Conservation (phyloP, 2,888 invertebrate species). For the Plebejus anna region DNA sequence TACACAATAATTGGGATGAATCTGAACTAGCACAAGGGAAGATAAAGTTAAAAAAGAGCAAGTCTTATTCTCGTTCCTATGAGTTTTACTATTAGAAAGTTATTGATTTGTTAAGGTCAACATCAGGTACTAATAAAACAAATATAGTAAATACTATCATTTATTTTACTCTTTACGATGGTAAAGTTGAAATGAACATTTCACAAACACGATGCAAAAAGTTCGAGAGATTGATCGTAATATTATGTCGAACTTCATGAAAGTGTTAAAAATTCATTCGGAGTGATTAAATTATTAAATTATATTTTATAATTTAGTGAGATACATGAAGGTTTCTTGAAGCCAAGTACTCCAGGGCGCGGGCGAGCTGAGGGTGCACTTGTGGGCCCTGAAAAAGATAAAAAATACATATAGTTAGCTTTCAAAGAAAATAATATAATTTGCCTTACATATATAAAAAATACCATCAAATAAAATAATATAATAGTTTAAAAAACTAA, state of each 20-base stretch:
- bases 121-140: background rate
- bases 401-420: background rate
- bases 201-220: constrained; percentile 9
- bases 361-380: constrained; percentile 54
- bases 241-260: constrained; percentile 7
- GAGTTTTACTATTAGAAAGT: background rate
- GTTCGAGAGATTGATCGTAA: background rate
- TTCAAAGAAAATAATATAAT: too few species aligned
- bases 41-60: too few species aligned
- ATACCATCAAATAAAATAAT: too few species aligned
- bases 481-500: too few species aligned
- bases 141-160: background rate
- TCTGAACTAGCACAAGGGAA: too few species aligned
- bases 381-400: background rate
- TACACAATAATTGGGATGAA: too few species aligned
- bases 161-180: background rate
- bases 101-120: background rate
- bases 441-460: background rate
- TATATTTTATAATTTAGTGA: background rate
- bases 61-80: too few species aligned
- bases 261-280: constrained; percentile 3
- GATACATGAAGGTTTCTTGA: constrained; percentile 15
- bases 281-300: background rate
- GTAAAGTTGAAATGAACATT: background rate
- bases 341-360: constrained; percentile 58